Evolutionary conservation across 1,140 invertebrate species (phyloP).

Genomic region (Eumeta japonica): DNA sequence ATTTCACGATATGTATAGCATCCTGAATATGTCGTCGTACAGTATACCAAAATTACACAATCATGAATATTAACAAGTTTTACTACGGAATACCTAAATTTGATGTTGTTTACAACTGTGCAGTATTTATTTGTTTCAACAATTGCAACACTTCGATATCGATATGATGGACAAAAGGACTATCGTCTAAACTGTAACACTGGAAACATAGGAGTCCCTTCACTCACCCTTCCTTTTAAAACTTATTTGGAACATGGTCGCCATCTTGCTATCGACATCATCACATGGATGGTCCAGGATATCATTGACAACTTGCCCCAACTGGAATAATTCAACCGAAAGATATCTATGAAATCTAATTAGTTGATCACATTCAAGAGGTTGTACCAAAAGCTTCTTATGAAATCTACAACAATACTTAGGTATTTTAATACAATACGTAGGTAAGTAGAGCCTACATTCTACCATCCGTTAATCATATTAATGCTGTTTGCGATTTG

Average conservation of each 20-base stretch:
- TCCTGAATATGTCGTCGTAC: no score
- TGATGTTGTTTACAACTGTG: no score
- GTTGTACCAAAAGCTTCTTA: constrained; percentile 1
- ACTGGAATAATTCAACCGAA: constrained; percentile 30
- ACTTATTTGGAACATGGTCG: constrained; percentile 61
- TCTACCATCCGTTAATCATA: no score
- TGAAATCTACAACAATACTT: no score
- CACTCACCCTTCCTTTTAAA: constrained; percentile 59
- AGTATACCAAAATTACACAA: constrained; percentile 5
- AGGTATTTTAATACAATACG: no score
- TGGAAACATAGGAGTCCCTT: background rate
- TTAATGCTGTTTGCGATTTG: no score
- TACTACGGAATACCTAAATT: background rate
- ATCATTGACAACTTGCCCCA: constrained; percentile 58
- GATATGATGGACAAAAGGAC: no score
- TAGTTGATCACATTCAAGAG: constrained; percentile 1
- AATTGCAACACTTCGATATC: no score
- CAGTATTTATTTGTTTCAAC: no score
- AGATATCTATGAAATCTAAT: constrained; percentile 2
- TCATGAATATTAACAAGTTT: no score
- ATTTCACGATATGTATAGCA: no score
- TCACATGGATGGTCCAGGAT: constrained; percentile 61
- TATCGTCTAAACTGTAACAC: background rate
- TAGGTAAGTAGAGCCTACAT: no score
- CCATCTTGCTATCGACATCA: constrained; percentile 59